Percentiles rank a stretch among this genome's conserved stretches.
phyloP scores from a whole-genome alignment of 2,113 vertebrate species.

The Kryptolebias marmoratus region DNA sequence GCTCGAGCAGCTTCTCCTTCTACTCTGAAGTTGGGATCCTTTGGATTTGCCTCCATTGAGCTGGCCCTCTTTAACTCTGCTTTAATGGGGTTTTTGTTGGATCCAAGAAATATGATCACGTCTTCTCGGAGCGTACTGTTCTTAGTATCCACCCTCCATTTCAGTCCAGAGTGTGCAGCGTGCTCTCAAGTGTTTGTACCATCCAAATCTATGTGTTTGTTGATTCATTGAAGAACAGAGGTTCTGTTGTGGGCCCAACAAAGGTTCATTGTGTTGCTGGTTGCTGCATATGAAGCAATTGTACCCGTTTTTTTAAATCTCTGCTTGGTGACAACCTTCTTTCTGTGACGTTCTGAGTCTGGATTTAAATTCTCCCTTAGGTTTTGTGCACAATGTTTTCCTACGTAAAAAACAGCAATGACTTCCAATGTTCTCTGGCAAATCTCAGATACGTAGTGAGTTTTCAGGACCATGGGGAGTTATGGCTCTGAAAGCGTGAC shows the following conservation, averaged over 20 bases:
- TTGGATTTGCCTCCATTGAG: slow-evolving; percentile 41
- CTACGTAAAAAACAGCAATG: neutral
- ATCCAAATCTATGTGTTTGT: slow-evolving; percentile 78
- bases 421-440: neutral
- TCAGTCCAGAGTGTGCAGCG: slow-evolving; percentile 74
- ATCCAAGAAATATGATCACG: slow-evolving; percentile 1
- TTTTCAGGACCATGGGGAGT: slow-evolving; percentile 12
- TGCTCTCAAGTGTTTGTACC: slow-evolving; percentile 74
- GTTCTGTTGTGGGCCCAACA: slow-evolving; percentile 85
- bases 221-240: slow-evolving; percentile 80
- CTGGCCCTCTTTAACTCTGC: neutral
- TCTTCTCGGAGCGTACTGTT: slow-evolving; percentile 37
- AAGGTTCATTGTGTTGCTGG: slow-evolving; percentile 86
- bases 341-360: slow-evolving; percentile 70
- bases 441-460: slow-evolving; percentile 12
- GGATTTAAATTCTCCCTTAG: slow-evolving; percentile 87
- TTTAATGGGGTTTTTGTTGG: neutral
- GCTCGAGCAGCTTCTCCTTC: slow-evolving; percentile 71
- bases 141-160: slow-evolving; percentile 63
- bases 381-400: slow-evolving; percentile 39
- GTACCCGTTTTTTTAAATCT: slow-evolving; percentile 86
- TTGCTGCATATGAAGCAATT: slow-evolving; percentile 82
- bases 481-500: slow-evolving; percentile 18
- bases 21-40: slow-evolving; percentile 66
- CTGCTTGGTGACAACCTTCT: slow-evolving; percentile 82